Conservation (phyloP, 2,113 vertebrate species). For the Marcusenius ussheri region DNA sequence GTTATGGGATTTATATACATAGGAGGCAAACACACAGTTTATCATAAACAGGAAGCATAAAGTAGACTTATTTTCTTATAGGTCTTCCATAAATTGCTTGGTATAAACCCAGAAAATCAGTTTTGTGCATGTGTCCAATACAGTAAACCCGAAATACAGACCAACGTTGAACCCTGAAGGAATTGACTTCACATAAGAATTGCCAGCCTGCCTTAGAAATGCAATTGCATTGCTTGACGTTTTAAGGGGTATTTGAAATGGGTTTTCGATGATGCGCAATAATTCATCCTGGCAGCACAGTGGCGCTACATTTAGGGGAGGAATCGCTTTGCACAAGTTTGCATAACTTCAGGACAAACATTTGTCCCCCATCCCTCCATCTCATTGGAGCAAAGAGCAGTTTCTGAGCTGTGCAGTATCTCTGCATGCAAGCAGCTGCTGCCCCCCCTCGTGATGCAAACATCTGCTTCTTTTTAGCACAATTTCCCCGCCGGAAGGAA, state of each 20-base stretch:
- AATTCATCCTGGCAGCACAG: background rate
- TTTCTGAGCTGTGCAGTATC: background rate
- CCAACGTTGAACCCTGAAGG: conserved; percentile 18
- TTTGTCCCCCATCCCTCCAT: background rate
- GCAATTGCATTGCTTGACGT: background rate
- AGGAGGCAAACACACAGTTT: background rate
- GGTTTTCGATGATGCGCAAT: background rate
- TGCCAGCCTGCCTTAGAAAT: background rate
- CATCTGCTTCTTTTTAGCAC: background rate
- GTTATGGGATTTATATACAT: background rate
- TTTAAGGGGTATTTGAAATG: background rate
- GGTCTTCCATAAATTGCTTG: background rate
- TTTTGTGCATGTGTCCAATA: conserved; percentile 2
- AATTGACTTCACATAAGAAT: conserved; percentile 9
- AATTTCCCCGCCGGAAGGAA: background rate
- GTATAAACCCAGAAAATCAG: background rate
- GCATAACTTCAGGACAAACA: background rate
- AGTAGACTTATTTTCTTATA: background rate
- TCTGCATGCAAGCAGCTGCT: background rate
- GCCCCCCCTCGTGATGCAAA: background rate
- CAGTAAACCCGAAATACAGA: background rate
- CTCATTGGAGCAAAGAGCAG: background rate
- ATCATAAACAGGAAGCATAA: background rate
- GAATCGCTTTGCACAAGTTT: background rate
- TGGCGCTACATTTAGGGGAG: background rate